Percentiles rank a stretch among this genome's conserved stretches.
Conservation (phyloP, 2,888 invertebrate species). For the Melinopterus prodromus region DNA sequence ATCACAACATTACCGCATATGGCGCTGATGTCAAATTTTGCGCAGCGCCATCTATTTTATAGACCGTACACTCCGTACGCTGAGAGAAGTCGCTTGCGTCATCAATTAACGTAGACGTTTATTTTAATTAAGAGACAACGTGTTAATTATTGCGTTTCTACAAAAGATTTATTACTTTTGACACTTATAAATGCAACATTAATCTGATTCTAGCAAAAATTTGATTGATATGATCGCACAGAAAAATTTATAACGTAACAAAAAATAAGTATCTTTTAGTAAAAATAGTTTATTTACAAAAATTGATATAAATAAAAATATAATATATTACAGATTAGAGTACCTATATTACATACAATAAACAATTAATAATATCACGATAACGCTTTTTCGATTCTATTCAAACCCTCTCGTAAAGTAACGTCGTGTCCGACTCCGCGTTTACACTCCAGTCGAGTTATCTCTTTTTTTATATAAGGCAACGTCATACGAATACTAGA, state of each 20-base stretch:
- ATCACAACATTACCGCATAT: not conserved
- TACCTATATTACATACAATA: not conserved
- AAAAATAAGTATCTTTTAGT: too few relatives aligned
- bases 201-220: not conserved
- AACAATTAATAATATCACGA: conserved; percentile 10
- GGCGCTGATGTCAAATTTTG: not conserved
- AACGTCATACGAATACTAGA: conserved; percentile 53
- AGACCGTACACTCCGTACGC: too few relatives aligned
- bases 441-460: conserved; percentile 59
- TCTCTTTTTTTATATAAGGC: conserved; percentile 54
- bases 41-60: too few relatives aligned
- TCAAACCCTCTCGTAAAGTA: conserved; percentile 56
- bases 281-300: too few relatives aligned
- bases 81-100: too few relatives aligned
- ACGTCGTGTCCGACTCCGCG: conserved; percentile 61
- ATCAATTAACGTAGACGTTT: too few relatives aligned
- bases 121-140: too few relatives aligned
- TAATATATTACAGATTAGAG: not conserved
- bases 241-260: too few relatives aligned
- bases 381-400: conserved; percentile 47
- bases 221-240: not conserved
- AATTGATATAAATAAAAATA: not conserved
- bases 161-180: too few relatives aligned
- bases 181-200: too few relatives aligned
- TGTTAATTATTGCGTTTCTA: too few relatives aligned